Base-by-base conservation (phyloP, 1,140 invertebrate genomes). In the Drosophila malerkotliana region DNA sequence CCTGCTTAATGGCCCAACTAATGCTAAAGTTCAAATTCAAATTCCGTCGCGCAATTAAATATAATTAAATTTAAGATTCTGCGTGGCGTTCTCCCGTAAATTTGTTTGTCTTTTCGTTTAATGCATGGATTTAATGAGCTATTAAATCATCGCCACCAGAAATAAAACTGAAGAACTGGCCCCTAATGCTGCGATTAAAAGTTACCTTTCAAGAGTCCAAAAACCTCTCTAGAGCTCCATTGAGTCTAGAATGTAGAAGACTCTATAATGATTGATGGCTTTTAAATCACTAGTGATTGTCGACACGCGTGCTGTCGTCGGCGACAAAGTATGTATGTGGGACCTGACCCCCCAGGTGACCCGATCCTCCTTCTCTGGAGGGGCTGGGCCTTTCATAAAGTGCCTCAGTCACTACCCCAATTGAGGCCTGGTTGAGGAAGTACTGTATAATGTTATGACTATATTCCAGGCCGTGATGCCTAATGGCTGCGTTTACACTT, bases 11-110 rank as follows among this genome's bases (percentile, higher is more conserved):
- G 56, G 57, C 48, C 64, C 37, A 56, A 34, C 75, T 83, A 79
- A 83, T 78, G 69, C 79, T 60, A 69, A 68, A 64, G 69, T 66
- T 79, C 76, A 79, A 72, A 72, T 45, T 55, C 48, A 77, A 85
- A 85, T 80, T 56, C 49, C 67, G 34, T 62, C 58, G 77, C 77
- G 80, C 63, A 87, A 85, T 85, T 84, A 81, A 77, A 57, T 77
- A 69, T 47, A 59, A 71, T 51, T 57, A 78, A 64, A 76, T 34
- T 59, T 51, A 44, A 63, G 34, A 58, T 75, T 61, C 44, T 41
- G 48, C 24, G 37, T 41, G 48, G 18, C 34, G 44, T 60, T 26
- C 63, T 24, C 10, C 15, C 21, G 45, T 72, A 45, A 49, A 61
- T 45, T 79, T 58, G 37, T 68, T 73, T 58, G 37, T 57, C 48